Conservation (phyloP, 2,888 invertebrate species). For the Corbicula japonica region DNA sequence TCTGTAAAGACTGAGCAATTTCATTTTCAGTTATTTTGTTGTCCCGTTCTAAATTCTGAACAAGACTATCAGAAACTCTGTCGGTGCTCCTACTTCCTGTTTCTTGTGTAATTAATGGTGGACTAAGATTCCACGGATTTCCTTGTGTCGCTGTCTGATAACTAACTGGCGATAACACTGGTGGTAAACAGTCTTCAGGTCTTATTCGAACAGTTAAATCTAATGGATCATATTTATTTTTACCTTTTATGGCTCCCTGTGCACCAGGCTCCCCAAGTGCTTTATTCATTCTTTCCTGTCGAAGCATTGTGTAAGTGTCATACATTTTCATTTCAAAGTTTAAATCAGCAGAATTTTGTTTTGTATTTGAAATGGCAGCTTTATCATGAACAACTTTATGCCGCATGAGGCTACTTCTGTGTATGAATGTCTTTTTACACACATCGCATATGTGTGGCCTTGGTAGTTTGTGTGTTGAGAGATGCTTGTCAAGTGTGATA, state of each 20-base stretch:
- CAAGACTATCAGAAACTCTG: conserved; percentile 2
- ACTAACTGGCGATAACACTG: conserved; percentile 58
- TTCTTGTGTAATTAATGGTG: conserved; percentile 63
- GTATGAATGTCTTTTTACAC: conserved; percentile 60
- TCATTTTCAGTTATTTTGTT: conserved; percentile 21
- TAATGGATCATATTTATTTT: conserved; percentile 35
- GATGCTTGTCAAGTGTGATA: conserved; percentile 58
- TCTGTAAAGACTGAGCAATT: background rate
- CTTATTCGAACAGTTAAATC: conserved; percentile 59
- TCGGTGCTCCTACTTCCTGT: background rate
- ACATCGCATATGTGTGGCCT: conserved; percentile 56
- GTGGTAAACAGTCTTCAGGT: conserved; percentile 50
- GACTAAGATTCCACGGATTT: conserved; percentile 48
- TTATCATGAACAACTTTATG: conserved; percentile 56
- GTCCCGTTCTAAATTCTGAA: too few relatives aligned
- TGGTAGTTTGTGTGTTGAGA: conserved; percentile 56
- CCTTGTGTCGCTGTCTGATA: conserved; percentile 6
- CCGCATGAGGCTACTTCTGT: conserved; percentile 64
- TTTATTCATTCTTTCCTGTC: conserved; percentile 53
- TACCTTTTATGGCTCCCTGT: background rate
- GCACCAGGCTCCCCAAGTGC: conserved; percentile 12
- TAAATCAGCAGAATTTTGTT: conserved; percentile 53
- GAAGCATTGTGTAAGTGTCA: conserved; percentile 60
- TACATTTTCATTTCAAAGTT: conserved; percentile 64
- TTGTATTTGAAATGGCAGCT: conserved; percentile 35